These are phyloP conservation scores for Pardosa pseudoannulata DNA, from an alignment of 2,888 invertebrate species.

Conservation along the genomic window DNA sequence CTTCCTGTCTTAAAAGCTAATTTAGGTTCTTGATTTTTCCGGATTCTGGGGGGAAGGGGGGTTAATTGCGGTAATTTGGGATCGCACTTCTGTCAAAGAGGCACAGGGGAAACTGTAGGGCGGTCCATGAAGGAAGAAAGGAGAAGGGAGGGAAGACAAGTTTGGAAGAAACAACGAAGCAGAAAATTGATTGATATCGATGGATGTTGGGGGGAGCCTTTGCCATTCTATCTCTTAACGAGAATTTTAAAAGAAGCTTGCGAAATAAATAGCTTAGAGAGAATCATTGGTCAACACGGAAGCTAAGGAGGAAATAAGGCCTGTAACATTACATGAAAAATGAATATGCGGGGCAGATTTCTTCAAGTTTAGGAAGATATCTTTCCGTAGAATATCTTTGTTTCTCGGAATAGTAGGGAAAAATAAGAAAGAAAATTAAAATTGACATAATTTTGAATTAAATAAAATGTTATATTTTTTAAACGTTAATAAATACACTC, in stretches of 20 bases:
- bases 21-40: constrained; percentile 29
- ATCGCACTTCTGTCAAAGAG: constrained; percentile 16
- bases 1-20: constrained; percentile 61
- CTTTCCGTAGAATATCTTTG: too few species aligned
- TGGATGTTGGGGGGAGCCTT: background rate
- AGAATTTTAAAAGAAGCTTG: background rate
- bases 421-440: too few species aligned
- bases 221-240: background rate
- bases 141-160: background rate
- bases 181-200: constrained; percentile 9
- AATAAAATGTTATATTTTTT: too few species aligned
- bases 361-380: too few species aligned
- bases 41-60: constrained; percentile 28
- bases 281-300: background rate
- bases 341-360: too few species aligned
- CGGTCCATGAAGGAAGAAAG: background rate
- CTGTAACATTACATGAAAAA: too few species aligned
- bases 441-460: too few species aligned
- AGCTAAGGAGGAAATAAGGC: background rate
- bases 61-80: constrained; percentile 53
- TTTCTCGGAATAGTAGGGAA: too few species aligned
- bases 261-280: background rate
- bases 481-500: too few species aligned
- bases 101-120: background rate
- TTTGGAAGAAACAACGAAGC: constrained; percentile 1